Conservation (phyloP, 1,140 invertebrate genomes). For the Epicauta chinensis region DNA sequence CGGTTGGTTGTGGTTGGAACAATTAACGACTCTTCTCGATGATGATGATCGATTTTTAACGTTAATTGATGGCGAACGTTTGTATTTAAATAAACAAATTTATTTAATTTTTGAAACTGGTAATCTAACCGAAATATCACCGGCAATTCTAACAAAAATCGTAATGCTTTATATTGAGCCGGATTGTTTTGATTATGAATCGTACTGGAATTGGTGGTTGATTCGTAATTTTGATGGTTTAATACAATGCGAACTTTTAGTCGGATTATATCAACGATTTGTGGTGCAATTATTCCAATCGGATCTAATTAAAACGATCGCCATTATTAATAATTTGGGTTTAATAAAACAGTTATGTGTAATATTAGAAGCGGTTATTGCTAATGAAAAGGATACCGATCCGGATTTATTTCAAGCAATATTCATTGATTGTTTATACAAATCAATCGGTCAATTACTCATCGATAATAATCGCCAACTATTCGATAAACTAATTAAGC, state of each 20-base stretch:
- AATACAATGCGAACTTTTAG: conserved; percentile 47
- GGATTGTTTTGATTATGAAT: conserved; percentile 78
- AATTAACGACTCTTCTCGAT: conserved; percentile 96
- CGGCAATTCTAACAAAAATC: conserved; percentile 82
- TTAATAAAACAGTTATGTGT: conserved; percentile 80
- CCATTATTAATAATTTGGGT: conserved; percentile 77
- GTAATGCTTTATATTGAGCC: conserved; percentile 93
- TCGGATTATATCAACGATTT: conserved; percentile 64
- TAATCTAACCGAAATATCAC: conserved; percentile 83
- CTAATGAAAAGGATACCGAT: conserved; percentile 38
- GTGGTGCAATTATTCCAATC: conserved; percentile 66
- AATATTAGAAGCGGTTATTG: conserved; percentile 65
- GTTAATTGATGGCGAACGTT: conserved; percentile 83
- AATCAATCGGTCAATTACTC: conserved; percentile 74
- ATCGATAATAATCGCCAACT: conserved; percentile 57
- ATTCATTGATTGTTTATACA: conserved; percentile 73
- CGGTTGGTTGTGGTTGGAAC: conserved; percentile 90
- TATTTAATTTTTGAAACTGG: conserved; percentile 88
- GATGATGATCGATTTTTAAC: conserved; percentile 80
- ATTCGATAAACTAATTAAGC: conserved; percentile 79
- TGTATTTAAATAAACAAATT: conserved; percentile 68
- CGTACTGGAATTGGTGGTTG: conserved; percentile 79
- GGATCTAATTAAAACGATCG: conserved; percentile 67
- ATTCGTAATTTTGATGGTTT: conserved; percentile 31
- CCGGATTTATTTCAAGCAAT: conserved; percentile 58